Conservation (phyloP, 2,113 vertebrate genomes). For the Crotalus viridis region DNA sequence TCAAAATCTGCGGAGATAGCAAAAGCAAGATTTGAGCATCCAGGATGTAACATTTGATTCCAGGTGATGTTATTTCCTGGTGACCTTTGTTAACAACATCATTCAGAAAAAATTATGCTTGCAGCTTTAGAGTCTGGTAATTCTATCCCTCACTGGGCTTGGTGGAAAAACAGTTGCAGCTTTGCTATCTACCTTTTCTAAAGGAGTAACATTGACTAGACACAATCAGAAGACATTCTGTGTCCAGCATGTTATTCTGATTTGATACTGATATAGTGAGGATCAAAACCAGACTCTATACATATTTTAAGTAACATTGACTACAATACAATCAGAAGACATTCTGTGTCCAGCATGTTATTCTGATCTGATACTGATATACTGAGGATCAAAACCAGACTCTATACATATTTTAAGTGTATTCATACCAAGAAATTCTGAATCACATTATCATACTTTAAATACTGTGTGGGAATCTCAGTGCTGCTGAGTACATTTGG, state of each 20-base stretch:
- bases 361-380: neutral
- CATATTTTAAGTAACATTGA: neutral
- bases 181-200: neutral
- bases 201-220: neutral
- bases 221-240: neutral
- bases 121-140: constrained; percentile 8
- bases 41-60: neutral
- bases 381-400: neutral
- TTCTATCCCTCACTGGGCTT: neutral
- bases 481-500: neutral
- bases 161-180: neutral
- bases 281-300: neutral
- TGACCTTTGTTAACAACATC: constrained; percentile 11
- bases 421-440: neutral
- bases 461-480: neutral
- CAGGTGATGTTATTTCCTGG: neutral
- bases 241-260: neutral
- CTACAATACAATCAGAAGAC: neutral
- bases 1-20: neutral
- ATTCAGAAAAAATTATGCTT: neutral
- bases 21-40: neutral
- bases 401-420: neutral
- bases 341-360: neutral
- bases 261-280: neutral
- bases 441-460: neutral